Conservation (phyloP, 2,113 vertebrate species). For the Seriola aureovittata region DNA sequence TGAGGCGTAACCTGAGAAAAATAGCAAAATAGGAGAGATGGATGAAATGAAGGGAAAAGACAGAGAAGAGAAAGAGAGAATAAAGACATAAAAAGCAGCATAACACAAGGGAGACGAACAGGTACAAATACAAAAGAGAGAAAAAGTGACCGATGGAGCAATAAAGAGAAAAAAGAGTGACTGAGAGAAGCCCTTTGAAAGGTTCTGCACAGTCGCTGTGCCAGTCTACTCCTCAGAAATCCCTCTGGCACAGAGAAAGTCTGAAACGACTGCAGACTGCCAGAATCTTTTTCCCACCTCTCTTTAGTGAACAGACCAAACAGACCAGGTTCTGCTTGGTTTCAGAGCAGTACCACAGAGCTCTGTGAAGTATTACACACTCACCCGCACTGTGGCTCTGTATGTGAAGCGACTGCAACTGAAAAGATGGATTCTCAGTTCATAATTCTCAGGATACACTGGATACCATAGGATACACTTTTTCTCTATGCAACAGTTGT, state of each 20-base stretch:
- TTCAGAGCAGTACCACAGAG: slow-evolving; percentile 48
- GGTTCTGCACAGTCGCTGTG: background rate
- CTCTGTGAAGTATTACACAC: slow-evolving; percentile 45
- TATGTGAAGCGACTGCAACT: slow-evolving; percentile 38
- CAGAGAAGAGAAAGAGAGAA: slow-evolving; percentile 11
- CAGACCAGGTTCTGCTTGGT: slow-evolving; percentile 32
- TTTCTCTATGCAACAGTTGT: background rate
- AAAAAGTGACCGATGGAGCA: slow-evolving; percentile 36
- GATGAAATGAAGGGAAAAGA: background rate
- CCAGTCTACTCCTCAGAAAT: slow-evolving; percentile 42
- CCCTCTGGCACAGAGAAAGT: slow-evolving; percentile 33
- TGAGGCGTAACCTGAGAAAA: slow-evolving; percentile 4
- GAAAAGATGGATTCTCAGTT: slow-evolving; percentile 33
- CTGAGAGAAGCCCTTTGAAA: slow-evolving; percentile 40
- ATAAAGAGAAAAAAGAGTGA: slow-evolving; percentile 20
- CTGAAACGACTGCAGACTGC: slow-evolving; percentile 34
- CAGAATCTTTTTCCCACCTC: slow-evolving; percentile 35
- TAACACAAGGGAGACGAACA: slow-evolving; percentile 28
- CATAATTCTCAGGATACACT: background rate
- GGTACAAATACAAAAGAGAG: slow-evolving; percentile 28
- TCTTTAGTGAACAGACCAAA: slow-evolving; percentile 46
- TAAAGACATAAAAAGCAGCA: slow-evolving; percentile 19
- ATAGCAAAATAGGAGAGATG: background rate
- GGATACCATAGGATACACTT: background rate
- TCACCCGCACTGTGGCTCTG: slow-evolving; percentile 4